These are phyloP conservation scores for Potorous gilbertii DNA, from an alignment of 2,797 vertebrate genomes.

Conservation along the genomic window DNA sequence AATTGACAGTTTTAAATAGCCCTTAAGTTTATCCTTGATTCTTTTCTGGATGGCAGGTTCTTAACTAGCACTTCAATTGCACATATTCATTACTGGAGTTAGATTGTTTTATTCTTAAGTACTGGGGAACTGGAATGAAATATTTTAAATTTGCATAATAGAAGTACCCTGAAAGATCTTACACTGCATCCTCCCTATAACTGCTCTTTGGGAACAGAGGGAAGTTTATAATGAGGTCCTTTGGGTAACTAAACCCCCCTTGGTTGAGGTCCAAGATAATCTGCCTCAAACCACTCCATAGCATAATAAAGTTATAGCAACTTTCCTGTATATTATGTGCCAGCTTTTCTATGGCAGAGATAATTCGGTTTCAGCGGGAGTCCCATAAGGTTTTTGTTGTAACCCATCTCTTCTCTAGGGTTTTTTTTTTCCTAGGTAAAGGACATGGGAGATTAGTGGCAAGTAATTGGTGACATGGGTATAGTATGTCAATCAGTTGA, in stretches of 20 bases:
- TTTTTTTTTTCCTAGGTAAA: background rate
- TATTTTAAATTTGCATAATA: slow-evolving; percentile 26
- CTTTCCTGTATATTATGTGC: background rate
- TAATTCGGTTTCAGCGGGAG: background rate
- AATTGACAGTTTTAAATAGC: slow-evolving; percentile 35
- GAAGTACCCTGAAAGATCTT: background rate
- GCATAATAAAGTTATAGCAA: background rate
- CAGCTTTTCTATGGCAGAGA: background rate
- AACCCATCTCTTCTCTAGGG: slow-evolving; percentile 19
- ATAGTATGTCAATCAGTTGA: background rate
- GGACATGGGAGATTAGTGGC: background rate
- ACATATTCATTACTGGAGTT: slow-evolving; percentile 46
- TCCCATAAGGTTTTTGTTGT: background rate
- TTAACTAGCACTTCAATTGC: slow-evolving; percentile 16
- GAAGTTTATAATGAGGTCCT: slow-evolving; percentile 17
- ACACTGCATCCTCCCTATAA: background rate
- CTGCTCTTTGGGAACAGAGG: background rate
- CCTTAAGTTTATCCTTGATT: slow-evolving; percentile 4
- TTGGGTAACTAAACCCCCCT: background rate
- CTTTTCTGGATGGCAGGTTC: slow-evolving; percentile 6
- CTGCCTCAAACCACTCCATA: background rate
- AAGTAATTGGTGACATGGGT: background rate
- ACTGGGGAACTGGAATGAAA: slow-evolving; percentile 45
- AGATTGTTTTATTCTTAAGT: slow-evolving; percentile 54
- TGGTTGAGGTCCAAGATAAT: slow-evolving; percentile 1